Base-by-base conservation (phyloP, 2,113 vertebrate genomes). In the Sapajus apella region DNA sequence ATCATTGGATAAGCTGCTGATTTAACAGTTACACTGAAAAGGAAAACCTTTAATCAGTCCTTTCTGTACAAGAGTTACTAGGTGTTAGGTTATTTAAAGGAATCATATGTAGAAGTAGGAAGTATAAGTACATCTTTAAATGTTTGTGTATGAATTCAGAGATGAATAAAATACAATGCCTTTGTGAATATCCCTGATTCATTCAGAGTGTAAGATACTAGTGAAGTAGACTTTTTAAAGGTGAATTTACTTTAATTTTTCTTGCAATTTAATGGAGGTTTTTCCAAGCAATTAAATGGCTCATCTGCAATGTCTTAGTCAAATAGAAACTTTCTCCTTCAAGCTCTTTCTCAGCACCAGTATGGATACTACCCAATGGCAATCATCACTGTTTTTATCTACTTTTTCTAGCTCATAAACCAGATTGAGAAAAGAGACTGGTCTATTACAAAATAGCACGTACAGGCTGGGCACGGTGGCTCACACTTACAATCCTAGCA, bases 1-100 rank as follows among this genome's bases (percentile, higher is more conserved):
- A 95, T 96, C 97, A 93, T 96, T 98, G 98, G 97, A 98, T 97
- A 98, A 98, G 97, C 96, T 98, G 91, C 97, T 98, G 98, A 98
- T 98, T 98, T 98, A 98, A 98, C 97, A 97, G 96, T 97, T 98
- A 97, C 90, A 90, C 43, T 97, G 97, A 95, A 98, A 98, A 85
- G 90, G 91, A 96, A 97, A 98, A 95, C 97, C 94, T 94, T 97
- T 98, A 98, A 98, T 98, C 97, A 98, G 97, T 90, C 91, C 91
- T 94, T 98, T 98, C 64, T 75, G 47, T 91, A 76, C 32, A 87
- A 97, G 97, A 98, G 97, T 91, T 97, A 97, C 93, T 98, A 96
- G 84, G 84, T 96, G 93, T 93, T 91, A 91, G 81, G 84, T 97
- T 91, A 98, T 98, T 98, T 98, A 98, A 98, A 97, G 96, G 92